Evolutionary conservation across 2,113 vertebrate genomes (phyloP), one percentile per base, ranked within the genome.

Genomic region (Ctenodactylus gundi): DNA sequence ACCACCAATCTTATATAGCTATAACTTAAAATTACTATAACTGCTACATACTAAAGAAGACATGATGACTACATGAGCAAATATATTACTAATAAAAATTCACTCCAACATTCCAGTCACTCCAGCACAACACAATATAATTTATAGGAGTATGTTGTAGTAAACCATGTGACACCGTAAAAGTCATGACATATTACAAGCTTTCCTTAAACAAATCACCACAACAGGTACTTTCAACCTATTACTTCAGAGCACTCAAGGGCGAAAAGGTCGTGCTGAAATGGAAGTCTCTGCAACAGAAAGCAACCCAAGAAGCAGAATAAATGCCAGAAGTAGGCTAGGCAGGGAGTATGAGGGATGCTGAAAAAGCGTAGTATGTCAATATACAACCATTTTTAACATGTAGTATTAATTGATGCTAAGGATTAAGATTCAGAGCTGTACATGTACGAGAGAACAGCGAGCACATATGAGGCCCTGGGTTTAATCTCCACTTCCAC

Each of bases 11-110:
- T 55, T 85, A 6, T 70, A 75, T 41, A 36, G 29, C 73, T 90
- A 20, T 64, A 62, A 78, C 72, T 96, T 93, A 80, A 92, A 78
- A 39, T 90, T 70, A 64, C 46, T 68, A 13, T 77, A 83, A 95
- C 34, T 91, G 80, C 88, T 84, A 94, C 29, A 1, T 60, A 94
- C 55, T 85, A 81, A 92, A 92, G 84, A 73, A 93, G 46, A 90
- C 41, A 90, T 12, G 84, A 95, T 93, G 78, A 77, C 86, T 87
- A 7, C 5, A 81, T 34, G 53, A 64, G 68, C 36, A 89, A 93
- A 94, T 46, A 92, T 20, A 81, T 36, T 80, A 62, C 83, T 90
- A 92, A 81, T 94, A 95, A 96, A 95, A 95, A 87, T 31, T 36
- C 17, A 70, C 53, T 88, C 64, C 73, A 78, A 88, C 53, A 77